Percentiles rank a stretch among this genome's conserved stretches.
Conservation (phyloP, 37 sponge, comb jelly and placozoan genomes). For the Diacarnus erythraeanus region DNA sequence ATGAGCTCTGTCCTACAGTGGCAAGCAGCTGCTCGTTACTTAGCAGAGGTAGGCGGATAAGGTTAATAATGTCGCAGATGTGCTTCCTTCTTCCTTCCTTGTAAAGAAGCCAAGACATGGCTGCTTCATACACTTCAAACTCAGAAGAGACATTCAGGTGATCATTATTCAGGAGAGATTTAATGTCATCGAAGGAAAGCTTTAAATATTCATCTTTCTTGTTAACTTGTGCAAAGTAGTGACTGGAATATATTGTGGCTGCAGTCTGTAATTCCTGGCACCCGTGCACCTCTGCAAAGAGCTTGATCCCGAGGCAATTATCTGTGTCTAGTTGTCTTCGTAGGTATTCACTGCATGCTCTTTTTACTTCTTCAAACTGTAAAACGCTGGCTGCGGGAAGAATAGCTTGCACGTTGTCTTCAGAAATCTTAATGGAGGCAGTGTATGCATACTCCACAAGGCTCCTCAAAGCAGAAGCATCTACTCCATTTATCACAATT, state of each 20-base stretch:
- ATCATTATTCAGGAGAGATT: conserved; percentile 25
- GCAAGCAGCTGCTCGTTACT: conserved; percentile 16
- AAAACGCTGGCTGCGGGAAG: conserved; percentile 61
- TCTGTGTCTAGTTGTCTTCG: conserved; percentile 43
- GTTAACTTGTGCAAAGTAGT: conserved; percentile 42
- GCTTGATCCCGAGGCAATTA: conserved; percentile 66
- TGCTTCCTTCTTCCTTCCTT: conserved; percentile 6
- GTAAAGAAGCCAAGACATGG: conserved; percentile 47
- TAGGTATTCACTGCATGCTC: conserved; percentile 47
- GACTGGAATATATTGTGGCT: conserved; percentile 37
- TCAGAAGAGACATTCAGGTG: conserved; percentile 44
- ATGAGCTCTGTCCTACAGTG: conserved; percentile 11
- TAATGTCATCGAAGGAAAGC: conserved; percentile 23
- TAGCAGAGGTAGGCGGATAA: conserved; percentile 50
- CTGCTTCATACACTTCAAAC: conserved; percentile 51
- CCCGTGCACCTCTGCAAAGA: conserved; percentile 58
- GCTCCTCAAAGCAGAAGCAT: conserved; percentile 13
- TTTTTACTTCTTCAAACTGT: conserved; percentile 49
- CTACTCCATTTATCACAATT: conserved; percentile 47
- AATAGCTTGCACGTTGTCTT: conserved; percentile 62
- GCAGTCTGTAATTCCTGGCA: conserved; percentile 34
- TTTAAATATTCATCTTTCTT: conserved; percentile 45
- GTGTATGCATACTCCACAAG: conserved; percentile 64
- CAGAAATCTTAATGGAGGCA: conserved; percentile 28
- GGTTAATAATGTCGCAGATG: conserved; percentile 6